A percentile compares a stretch with the other conserved stretches of the same genome.
phyloP scores from a whole-genome alignment of 2,888 invertebrate genomes.

The Drepanosiphum platanoidis region DNA sequence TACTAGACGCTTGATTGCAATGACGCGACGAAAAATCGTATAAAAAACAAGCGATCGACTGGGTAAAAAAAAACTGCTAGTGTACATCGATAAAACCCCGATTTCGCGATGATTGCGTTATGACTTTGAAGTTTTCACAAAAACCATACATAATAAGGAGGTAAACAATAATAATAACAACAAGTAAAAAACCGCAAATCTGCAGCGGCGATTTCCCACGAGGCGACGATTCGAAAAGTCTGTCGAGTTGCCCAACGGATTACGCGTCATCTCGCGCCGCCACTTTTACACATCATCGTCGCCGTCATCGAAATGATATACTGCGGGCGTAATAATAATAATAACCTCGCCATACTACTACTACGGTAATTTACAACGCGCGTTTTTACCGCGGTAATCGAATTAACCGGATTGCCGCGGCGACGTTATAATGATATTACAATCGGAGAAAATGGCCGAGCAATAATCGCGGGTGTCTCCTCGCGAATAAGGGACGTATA shows the following conservation, averaged over 20 bases:
- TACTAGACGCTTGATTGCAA: slow-evolving; percentile 22
- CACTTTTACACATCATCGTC: not conserved
- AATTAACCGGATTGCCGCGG: slow-evolving; percentile 19
- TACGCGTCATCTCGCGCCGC: not conserved
- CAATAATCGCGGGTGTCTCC: not conserved
- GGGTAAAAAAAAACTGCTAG: not conserved
- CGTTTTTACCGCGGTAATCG: not conserved
- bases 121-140: slow-evolving; percentile 9
- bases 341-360: too few species aligned
- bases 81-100: not conserved
- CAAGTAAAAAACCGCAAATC: not conserved
- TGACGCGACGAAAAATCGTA: slow-evolving; percentile 28
- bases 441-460: slow-evolving; percentile 1
- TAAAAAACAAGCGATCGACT: slow-evolving; percentile 4
- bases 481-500: not conserved
- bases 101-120: not conserved
- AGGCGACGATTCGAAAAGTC: not conserved
- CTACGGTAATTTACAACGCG: not conserved
- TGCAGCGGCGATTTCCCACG: not conserved
- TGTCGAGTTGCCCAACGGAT: not conserved
- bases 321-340: not conserved
- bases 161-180: too few species aligned
- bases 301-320: not conserved
- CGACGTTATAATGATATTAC: not conserved
- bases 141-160: not conserved